A percentile compares a stretch with the other conserved stretches of the same genome.
phyloP scores from a whole-genome alignment of 2,113 vertebrate genomes.

The Callaeas wilsoni region DNA sequence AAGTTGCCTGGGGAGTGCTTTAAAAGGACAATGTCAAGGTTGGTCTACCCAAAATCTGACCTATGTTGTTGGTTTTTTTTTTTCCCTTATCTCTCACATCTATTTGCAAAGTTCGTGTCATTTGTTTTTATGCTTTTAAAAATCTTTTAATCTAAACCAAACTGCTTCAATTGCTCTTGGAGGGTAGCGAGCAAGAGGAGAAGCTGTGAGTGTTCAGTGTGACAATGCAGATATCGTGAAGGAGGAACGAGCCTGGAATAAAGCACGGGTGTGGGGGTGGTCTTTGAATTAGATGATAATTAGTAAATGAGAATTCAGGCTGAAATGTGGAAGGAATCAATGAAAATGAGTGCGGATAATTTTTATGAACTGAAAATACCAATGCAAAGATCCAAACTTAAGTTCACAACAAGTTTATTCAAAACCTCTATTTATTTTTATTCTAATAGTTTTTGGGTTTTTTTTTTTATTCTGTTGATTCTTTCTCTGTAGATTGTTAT shows the following conservation, averaged over 20 bases:
- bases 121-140: neutral
- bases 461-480: neutral
- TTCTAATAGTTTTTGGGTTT: neutral
- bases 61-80: neutral
- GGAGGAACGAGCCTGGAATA: neutral
- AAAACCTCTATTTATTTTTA: neutral
- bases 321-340: neutral
- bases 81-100: neutral
- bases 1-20: constrained; percentile 62
- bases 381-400: neutral
- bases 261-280: neutral
- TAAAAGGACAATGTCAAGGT: constrained; percentile 70
- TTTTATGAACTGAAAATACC: neutral
- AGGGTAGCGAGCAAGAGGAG: neutral
- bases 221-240: neutral
- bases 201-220: neutral
- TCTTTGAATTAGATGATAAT: neutral
- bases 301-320: neutral
- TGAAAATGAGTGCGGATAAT: neutral
- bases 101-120: constrained; percentile 51
- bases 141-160: neutral
- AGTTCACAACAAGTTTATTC: neutral
- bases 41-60: constrained; percentile 56
- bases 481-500: neutral
- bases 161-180: constrained; percentile 12